phyloP scores from a whole-genome alignment of 2,113 vertebrate species.

The Myrmecobius fasciatus region DNA sequence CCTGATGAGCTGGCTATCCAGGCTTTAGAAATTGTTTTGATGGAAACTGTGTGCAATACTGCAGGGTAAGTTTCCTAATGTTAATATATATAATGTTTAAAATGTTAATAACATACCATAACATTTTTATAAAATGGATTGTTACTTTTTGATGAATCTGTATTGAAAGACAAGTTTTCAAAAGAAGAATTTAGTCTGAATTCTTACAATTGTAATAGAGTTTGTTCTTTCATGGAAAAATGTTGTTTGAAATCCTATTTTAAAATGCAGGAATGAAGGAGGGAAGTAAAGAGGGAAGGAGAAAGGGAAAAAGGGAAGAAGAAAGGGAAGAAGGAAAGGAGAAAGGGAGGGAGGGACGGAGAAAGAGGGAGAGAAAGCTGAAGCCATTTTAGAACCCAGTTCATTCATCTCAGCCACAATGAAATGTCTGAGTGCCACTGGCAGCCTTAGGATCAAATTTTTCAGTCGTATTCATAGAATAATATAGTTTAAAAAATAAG shows the following conservation, averaged over 20 bases:
- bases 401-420: background rate
- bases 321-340: background rate
- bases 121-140: background rate
- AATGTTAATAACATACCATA: background rate
- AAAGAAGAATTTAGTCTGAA: background rate
- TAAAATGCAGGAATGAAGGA: background rate
- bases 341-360: no score
- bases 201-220: background rate
- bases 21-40: constrained; percentile 90
- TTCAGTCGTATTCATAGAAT: background rate
- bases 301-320: background rate
- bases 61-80: constrained; percentile 79
- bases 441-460: no score
- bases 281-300: background rate
- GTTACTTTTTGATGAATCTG: background rate
- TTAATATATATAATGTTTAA: background rate
- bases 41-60: constrained; percentile 86
- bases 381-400: background rate
- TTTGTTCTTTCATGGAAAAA: background rate
- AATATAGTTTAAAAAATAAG: background rate
- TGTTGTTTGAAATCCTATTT: background rate
- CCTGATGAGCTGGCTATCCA: constrained; percentile 92
- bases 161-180: background rate
- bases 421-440: no score
- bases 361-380: no score